Percentiles rank a stretch among this genome's conserved stretches.
These are phyloP conservation scores for Sitobion miscanthi DNA, from an alignment of 1,140 invertebrate genomes.

Conservation along the genomic window DNA sequence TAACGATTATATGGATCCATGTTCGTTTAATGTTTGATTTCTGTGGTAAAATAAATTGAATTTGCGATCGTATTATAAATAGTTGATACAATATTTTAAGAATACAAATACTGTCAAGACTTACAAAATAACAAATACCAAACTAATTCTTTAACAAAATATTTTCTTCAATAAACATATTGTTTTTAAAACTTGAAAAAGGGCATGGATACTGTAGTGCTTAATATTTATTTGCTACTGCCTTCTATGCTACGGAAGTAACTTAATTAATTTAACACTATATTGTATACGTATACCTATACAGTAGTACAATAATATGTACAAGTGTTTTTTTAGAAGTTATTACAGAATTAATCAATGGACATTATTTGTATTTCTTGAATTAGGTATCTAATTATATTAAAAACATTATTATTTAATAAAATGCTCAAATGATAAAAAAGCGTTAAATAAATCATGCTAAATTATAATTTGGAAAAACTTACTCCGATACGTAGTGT, in stretches of 20 bases:
- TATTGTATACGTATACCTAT: too few species aligned
- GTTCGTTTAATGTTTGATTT: background rate
- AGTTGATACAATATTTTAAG: background rate
- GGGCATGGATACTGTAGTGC: background rate
- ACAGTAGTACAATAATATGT: too few species aligned
- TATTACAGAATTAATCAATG: background rate
- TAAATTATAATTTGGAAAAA: background rate
- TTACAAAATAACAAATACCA: background rate
- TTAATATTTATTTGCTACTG: background rate
- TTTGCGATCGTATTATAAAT: background rate
- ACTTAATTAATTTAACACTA: background rate
- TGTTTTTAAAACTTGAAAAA: background rate
- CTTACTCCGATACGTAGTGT: constrained; percentile 58
- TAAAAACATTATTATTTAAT: background rate
- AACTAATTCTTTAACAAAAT: background rate
- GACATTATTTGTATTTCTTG: background rate
- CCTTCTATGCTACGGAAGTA: background rate
- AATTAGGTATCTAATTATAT: background rate
- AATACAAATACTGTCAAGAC: too few species aligned
- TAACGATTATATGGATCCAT: background rate
- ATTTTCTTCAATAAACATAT: background rate
- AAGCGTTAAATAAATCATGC: background rate
- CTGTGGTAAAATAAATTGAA: too few species aligned
- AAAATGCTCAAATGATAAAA: background rate
- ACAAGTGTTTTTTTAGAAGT: background rate